Evolutionary conservation across 1,140 invertebrate genomes (phyloP).

Genomic region (Popillia japonica): DNA sequence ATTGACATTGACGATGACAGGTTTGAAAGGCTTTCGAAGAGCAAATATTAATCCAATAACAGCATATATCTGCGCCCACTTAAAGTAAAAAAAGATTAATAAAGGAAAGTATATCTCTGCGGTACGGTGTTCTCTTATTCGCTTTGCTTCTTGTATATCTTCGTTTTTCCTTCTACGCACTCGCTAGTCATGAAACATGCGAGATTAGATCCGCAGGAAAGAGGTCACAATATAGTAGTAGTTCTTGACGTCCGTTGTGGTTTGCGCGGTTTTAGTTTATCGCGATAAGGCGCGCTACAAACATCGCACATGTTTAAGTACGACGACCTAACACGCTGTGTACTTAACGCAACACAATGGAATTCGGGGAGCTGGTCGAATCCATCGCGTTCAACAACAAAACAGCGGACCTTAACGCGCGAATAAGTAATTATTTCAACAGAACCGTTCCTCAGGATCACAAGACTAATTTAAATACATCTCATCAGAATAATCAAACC

Average conservation of each 20-base stretch:
- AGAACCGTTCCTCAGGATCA: neutral
- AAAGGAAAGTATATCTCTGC: neutral
- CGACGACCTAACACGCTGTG: neutral
- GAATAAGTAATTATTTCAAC: conserved; percentile 17
- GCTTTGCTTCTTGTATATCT: neutral
- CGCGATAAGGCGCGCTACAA: conserved; percentile 20
- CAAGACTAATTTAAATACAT: neutral
- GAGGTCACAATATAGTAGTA: neutral
- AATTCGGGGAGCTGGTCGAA: conserved; percentile 16
- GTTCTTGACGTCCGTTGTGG: neutral
- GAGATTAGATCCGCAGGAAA: neutral
- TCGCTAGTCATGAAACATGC: neutral
- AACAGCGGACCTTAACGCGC: neutral
- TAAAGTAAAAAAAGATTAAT: neutral
- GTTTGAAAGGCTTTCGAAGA: neutral
- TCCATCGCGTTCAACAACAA: conserved; percentile 17
- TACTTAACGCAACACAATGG: neutral
- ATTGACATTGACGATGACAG: neutral
- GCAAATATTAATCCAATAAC: neutral
- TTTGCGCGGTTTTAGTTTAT: conserved; percentile 18
- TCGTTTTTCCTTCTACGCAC: too few species aligned
- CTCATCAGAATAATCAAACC: conserved; percentile 21
- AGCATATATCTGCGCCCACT: neutral
- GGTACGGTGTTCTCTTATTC: neutral
- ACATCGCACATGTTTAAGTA: conserved; percentile 7